Conservation (phyloP, 2,797 vertebrate genomes). For the Capromys pilorides region DNA sequence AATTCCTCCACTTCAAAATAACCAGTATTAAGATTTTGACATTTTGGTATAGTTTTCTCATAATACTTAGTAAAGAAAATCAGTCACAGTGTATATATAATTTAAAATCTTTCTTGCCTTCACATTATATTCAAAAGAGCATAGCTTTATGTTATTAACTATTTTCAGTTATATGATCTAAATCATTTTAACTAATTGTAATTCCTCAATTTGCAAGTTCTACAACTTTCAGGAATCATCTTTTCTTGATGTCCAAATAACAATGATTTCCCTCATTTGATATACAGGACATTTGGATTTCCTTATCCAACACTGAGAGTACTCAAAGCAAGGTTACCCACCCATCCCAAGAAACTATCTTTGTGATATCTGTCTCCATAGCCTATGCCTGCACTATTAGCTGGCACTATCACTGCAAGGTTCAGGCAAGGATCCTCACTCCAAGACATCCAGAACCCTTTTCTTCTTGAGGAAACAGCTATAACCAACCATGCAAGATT, state of each 20-base stretch:
- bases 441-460: background rate
- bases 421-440: background rate
- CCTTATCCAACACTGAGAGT: background rate
- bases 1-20: background rate
- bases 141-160: background rate
- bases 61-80: background rate
- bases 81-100: background rate
- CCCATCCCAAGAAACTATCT: background rate
- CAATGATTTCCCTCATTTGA: background rate
- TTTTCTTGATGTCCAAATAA: background rate
- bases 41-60: background rate
- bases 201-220: background rate
- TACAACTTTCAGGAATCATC: constrained; percentile 16
- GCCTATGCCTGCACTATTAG: background rate
- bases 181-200: background rate
- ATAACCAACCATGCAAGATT: background rate
- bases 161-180: background rate
- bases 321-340: background rate
- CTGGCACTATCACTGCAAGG: background rate
- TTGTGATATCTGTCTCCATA: background rate
- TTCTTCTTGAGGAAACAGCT: background rate
- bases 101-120: constrained; percentile 24
- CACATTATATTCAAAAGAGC: background rate
- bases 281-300: background rate
- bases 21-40: background rate